Percentiles rank a stretch among this genome's conserved stretches.
These are phyloP conservation scores for Salmo trutta DNA, from an alignment of 2,797 vertebrate species.

Conservation along the genomic window DNA sequence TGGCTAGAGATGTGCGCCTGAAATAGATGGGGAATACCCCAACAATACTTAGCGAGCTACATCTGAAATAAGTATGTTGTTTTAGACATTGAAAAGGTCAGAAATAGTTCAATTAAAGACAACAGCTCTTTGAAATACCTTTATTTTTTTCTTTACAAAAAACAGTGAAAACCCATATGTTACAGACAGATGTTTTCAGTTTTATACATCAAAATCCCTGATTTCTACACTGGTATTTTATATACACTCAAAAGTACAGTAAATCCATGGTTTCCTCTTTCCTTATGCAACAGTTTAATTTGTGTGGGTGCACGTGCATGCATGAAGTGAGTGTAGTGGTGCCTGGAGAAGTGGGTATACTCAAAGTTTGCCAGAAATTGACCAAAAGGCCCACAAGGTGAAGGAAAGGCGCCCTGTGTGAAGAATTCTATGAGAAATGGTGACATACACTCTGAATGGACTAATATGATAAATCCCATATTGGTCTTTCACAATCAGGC, in stretches of 20 bases:
- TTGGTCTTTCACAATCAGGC: too few species aligned
- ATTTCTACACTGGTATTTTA: not conserved
- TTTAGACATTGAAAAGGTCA: not conserved
- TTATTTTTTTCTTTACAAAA: slow-evolving; percentile 3
- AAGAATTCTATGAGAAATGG: too few species aligned
- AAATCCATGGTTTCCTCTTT: not conserved
- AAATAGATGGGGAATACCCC: not conserved
- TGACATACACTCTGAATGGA: too few species aligned
- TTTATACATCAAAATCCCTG: not conserved
- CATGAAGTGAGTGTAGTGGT: not conserved
- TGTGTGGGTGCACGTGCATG: not conserved
- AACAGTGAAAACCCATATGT: too few species aligned
- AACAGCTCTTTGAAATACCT: not conserved
- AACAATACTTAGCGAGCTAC: not conserved
- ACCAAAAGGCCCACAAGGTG: too few species aligned
- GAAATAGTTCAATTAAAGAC: not conserved
- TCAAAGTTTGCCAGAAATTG: too few species aligned
- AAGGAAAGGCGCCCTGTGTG: too few species aligned
- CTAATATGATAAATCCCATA: too few species aligned
- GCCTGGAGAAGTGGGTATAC: too few species aligned
- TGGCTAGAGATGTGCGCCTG: not conserved
- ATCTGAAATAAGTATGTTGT: not conserved
- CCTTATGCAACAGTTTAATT: not conserved
- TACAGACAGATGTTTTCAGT: not conserved
- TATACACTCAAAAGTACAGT: not conserved